phyloP scores from a whole-genome alignment of 2,888 invertebrate species.

The Melieria picta region DNA sequence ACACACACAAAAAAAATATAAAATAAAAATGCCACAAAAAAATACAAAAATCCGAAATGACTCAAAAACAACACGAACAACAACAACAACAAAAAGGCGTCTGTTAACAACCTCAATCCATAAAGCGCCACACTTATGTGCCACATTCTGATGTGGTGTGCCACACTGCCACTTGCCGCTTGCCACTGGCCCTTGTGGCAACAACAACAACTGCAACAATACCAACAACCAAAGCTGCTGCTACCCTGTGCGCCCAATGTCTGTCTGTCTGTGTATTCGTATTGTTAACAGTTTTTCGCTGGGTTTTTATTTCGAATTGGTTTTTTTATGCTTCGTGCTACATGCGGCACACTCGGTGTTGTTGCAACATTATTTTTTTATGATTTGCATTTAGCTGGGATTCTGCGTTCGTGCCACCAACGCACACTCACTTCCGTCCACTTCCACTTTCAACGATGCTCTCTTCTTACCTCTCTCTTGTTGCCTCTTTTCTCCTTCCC shows the following conservation, averaged over 20 bases:
- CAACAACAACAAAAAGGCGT: background rate
- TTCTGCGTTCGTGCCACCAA: conserved; percentile 14
- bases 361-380: conserved; percentile 44
- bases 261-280: conserved; percentile 37
- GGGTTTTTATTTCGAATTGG: conserved; percentile 40
- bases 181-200: background rate
- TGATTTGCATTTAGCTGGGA: conserved; percentile 46
- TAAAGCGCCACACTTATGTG: conserved; percentile 42
- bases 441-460: conserved; percentile 10
- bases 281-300: conserved; percentile 26
- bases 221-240: background rate
- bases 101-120: conserved; percentile 44
- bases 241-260: conserved; percentile 7
- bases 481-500: too few relatives aligned
- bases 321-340: conserved; percentile 38
- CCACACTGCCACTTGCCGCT: background rate
- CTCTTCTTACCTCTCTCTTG: too few relatives aligned
- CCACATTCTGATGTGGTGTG: conserved; percentile 20
- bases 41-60: background rate
- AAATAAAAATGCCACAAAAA: conserved; percentile 20
- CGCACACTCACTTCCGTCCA: conserved; percentile 8
- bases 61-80: background rate
- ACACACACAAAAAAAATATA: background rate
- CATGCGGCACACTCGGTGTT: background rate
- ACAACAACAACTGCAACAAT: too few relatives aligned